A percentile compares a stretch with the other conserved stretches of the same genome.
phyloP scores from a whole-genome alignment of 2,113 vertebrate species.

The Pica pica region DNA sequence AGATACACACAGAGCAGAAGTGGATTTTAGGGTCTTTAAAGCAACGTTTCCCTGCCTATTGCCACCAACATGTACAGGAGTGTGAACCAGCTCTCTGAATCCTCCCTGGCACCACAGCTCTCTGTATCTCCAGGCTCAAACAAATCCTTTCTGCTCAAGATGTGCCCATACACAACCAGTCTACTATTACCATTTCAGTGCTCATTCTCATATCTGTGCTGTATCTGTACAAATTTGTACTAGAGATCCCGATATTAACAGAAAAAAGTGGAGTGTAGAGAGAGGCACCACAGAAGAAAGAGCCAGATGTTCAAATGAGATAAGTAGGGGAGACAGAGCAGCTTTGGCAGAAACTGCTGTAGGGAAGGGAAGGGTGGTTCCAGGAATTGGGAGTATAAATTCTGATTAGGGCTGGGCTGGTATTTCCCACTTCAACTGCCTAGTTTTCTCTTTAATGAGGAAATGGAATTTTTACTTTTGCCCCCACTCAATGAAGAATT shows the following conservation, averaged over 20 bases:
- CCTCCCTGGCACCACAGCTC: background rate
- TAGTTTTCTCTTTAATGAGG: constrained; percentile 43
- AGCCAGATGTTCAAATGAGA: constrained; percentile 18
- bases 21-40: background rate
- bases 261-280: background rate
- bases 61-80: rapidly evolving
- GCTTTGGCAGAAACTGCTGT: constrained; percentile 50
- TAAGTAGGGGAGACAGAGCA: background rate
- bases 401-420: constrained; percentile 62
- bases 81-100: background rate
- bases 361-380: constrained; percentile 66
- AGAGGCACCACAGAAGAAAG: background rate
- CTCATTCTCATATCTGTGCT: background rate
- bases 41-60: background rate
- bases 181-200: background rate
- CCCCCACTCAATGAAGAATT: background rate
- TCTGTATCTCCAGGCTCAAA: background rate
- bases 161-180: background rate
- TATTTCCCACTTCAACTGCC: constrained; percentile 62
- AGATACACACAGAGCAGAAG: background rate
- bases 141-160: background rate
- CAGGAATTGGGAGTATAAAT: constrained; percentile 54
- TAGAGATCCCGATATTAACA: background rate
- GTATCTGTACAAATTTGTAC: background rate
- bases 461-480: constrained; percentile 27